phyloP scores from a whole-genome alignment of 2,888 invertebrate species.

The Cerceris ruficornis region DNA sequence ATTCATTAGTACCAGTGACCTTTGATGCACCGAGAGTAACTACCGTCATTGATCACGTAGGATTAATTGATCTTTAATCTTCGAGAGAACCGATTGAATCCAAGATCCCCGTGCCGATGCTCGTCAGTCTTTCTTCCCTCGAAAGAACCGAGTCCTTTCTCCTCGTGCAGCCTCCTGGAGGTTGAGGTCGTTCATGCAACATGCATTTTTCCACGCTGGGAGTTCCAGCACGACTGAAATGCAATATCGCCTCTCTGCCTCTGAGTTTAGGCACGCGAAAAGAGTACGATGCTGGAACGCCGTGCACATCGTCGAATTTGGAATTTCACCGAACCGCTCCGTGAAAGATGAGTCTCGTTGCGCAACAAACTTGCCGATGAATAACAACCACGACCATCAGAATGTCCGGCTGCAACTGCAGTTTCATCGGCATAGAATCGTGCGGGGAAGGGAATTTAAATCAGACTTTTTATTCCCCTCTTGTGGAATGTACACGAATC shows the following conservation, averaged over 20 bases:
- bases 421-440: background rate
- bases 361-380: background rate
- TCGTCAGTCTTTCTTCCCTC: constrained; percentile 3
- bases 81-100: constrained; percentile 37
- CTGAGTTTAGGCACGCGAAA: constrained; percentile 1
- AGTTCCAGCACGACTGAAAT: constrained; percentile 10
- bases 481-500: background rate
- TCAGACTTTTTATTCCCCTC: background rate
- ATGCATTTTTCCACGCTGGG: background rate
- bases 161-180: background rate
- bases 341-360: background rate
- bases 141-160: constrained; percentile 1
- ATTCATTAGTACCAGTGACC: constrained; percentile 48
- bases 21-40: constrained; percentile 39
- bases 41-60: constrained; percentile 52
- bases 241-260: constrained; percentile 2
- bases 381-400: constrained; percentile 1
- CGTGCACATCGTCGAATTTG: background rate
- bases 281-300: constrained; percentile 13
- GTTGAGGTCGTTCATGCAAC: constrained; percentile 29
- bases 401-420: background rate
- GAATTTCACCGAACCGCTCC: constrained; percentile 10
- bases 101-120: constrained; percentile 3
- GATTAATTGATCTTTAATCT: constrained; percentile 66
- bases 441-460: background rate